Percentiles rank a stretch among this genome's conserved stretches.
Evolutionary conservation across 2,888 invertebrate genomes (phyloP).

Genomic region (Epiblema foenella): DNA sequence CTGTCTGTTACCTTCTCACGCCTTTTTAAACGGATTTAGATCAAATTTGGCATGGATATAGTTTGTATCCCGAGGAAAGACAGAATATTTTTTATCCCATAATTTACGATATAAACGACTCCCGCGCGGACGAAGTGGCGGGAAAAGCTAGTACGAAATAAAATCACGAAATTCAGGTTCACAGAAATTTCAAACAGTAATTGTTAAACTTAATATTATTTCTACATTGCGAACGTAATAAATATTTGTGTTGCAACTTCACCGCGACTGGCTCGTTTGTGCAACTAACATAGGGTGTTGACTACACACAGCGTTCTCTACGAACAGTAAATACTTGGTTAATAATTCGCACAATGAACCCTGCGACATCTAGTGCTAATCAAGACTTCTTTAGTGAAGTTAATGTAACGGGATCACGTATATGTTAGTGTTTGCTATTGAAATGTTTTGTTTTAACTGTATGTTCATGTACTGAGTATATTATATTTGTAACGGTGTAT

Average conservation of each 20-base stretch:
- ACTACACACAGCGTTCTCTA: constrained; percentile 3
- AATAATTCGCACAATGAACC: constrained; percentile 20
- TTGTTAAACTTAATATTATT: constrained; percentile 11
- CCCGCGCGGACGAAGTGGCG: too few relatives aligned
- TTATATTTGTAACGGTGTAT: too few relatives aligned
- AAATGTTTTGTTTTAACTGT: too few relatives aligned
- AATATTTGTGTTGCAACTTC: constrained; percentile 16
- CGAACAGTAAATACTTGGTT: constrained; percentile 12
- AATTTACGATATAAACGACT: too few relatives aligned
- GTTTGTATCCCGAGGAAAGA: too few relatives aligned
- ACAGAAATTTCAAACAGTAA: background rate
- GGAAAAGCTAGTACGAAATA: too few relatives aligned
- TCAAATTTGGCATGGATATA: too few relatives aligned
- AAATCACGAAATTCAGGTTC: background rate
- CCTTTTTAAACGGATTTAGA: too few relatives aligned
- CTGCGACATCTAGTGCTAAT: background rate
- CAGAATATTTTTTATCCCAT: too few relatives aligned
- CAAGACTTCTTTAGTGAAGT: background rate
- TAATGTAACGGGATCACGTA: background rate
- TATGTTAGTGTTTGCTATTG: background rate
- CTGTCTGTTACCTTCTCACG: too few relatives aligned
- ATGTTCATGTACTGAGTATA: too few relatives aligned
- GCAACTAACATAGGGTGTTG: constrained; percentile 10
- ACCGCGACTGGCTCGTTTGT: constrained; percentile 18
- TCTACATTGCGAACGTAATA: constrained; percentile 7